Base-by-base conservation (phyloP, 1,140 invertebrate species). In the Ditylenchus dipsaci region DNA sequence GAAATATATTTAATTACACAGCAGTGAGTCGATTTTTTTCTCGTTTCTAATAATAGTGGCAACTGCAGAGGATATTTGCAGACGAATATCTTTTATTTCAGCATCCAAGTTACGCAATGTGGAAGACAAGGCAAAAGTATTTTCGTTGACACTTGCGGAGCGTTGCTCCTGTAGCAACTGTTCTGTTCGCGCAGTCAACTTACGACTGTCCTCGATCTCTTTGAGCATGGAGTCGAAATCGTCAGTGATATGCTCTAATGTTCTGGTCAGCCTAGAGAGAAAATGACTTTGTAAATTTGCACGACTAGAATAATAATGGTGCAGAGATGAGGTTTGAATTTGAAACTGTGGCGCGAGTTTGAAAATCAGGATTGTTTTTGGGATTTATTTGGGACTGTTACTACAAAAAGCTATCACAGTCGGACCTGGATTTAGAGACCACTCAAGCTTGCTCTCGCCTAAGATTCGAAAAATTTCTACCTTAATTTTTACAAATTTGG, bases 221-320 rank as follows among this genome's bases (percentile, higher is more conserved):
- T 65, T 53, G n/a, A 76, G 21, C 65, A 76, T 75, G n/a, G 60
- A 23, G 33, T 78, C 76, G 42, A 76, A 76, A 60, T 76, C 75
- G 29, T 76, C 75, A 3, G 58, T 33, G 38, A 79, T 62, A 61
- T 79, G 69, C 23, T 76, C 75, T 17, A 76, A 49, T 47, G 77
- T 76, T 11, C 68, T 59, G 17, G 62, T 47, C 23, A 76, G 42
- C 33, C 33, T 38, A 38, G 33, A 38, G 33, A 38, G 3, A 11
- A 11, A 38, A 38, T 38, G 11, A 38, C 3, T 38, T 38, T 38
- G 11, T 5, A 38, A 3, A 38, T 38, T 38, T 38, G 11, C 33
- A 38, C 3, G 33, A 38, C 33, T 38, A 38, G 33, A 38, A 5
- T 11, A 38, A n/a, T n/a, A n/a, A n/a, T n/a, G n/a, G 33, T 38